These are phyloP conservation scores for Tachysurus vachellii DNA, from an alignment of 2,113 vertebrate species.

Conservation along the genomic window DNA sequence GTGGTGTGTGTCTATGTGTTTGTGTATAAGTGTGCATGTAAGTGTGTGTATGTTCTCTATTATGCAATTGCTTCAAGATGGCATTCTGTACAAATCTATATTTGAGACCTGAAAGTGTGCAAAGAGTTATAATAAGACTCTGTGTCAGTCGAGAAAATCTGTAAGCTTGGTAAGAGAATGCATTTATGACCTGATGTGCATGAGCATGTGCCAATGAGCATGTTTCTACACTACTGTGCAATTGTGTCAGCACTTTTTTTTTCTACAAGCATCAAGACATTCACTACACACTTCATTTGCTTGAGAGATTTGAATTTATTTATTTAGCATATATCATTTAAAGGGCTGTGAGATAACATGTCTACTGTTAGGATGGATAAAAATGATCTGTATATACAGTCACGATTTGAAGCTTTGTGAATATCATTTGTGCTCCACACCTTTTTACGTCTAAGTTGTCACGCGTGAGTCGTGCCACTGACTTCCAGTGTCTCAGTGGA, in stretches of 20 bases:
- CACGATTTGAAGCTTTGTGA: not conserved
- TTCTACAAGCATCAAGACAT: not conserved
- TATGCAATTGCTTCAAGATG: constrained; percentile 18
- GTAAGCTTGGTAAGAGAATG: not conserved
- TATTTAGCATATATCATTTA: no score
- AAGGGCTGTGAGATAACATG: not conserved
- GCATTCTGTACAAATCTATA: constrained; percentile 2
- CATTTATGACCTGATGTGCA: not conserved
- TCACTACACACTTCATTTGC: not conserved
- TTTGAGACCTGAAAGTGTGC: not conserved
- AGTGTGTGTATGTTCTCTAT: constrained; percentile 18
- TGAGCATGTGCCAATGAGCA: not conserved
- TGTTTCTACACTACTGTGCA: constrained; percentile 25
- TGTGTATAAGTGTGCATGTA: constrained; percentile 15
- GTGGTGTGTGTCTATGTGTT: constrained; percentile 43
- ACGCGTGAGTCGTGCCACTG: not conserved
- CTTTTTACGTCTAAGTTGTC: not conserved
- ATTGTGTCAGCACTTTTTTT: constrained; percentile 33
- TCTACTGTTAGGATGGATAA: not conserved
- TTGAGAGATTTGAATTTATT: not conserved
- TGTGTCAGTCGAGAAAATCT: not conserved
- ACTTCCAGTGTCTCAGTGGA: not conserved
- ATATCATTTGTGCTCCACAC: not conserved
- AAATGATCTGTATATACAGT: not conserved
- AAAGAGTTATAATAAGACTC: not conserved